Evolutionary conservation across 2,113 vertebrate species (phyloP).

Genomic region (Microtus montanus): DNA sequence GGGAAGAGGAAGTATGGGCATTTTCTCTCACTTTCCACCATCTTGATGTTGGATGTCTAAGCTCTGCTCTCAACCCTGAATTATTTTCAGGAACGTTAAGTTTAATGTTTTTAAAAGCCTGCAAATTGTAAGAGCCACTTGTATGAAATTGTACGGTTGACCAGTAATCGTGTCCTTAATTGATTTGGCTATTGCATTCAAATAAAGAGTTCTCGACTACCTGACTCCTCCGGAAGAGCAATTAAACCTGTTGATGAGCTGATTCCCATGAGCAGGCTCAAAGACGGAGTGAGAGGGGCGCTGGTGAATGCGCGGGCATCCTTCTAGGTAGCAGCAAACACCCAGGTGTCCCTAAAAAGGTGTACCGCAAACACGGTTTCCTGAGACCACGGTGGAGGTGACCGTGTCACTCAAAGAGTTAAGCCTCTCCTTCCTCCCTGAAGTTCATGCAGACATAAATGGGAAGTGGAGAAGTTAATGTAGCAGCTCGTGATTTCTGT

Average conservation of each 20-base stretch:
- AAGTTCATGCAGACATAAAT: constrained; percentile 58
- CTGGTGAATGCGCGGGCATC: background rate
- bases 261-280: constrained; percentile 3
- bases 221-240: constrained; percentile 48
- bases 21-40: constrained; percentile 34
- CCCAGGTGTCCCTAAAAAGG: background rate
- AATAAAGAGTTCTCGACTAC: constrained; percentile 50
- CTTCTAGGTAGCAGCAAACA: background rate
- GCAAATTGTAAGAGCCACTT: constrained; percentile 53
- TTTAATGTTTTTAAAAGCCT: background rate
- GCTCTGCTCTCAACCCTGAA: constrained; percentile 3
- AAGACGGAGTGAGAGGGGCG: background rate
- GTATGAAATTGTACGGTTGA: constrained; percentile 40
- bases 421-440: constrained; percentile 30
- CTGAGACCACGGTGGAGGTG: background rate
- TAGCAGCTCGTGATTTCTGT: constrained; percentile 62
- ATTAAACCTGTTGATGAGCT: constrained; percentile 28
- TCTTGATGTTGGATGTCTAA: constrained; percentile 19
- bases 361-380: background rate
- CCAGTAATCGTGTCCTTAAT: constrained; percentile 46
- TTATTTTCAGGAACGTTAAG: constrained; percentile 40
- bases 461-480: constrained; percentile 63
- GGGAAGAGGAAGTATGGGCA: background rate
- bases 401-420: constrained; percentile 16
- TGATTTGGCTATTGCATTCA: constrained; percentile 21